Evolutionary conservation across 92 coral and sea anemone genomes (phyloP).

Genomic region (Porites lobata): DNA sequence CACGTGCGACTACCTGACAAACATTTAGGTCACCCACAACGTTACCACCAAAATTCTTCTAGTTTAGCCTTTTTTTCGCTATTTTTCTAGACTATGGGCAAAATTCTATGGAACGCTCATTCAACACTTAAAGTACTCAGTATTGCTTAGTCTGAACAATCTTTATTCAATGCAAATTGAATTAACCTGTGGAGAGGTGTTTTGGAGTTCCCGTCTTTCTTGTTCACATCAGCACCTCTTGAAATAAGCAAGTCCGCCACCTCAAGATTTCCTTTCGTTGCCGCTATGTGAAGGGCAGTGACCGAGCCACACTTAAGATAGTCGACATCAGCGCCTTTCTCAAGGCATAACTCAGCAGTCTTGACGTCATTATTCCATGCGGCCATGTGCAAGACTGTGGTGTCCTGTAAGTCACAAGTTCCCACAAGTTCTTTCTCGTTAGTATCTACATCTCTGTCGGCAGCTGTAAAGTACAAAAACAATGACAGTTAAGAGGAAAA

Average conservation of each 20-base stretch:
- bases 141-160: too few species aligned
- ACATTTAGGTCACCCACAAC: too few species aligned
- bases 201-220: slow-evolving; percentile 69
- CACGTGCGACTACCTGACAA: too few species aligned
- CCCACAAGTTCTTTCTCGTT: slow-evolving; percentile 14
- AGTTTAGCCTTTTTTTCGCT: not conserved
- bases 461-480: not conserved
- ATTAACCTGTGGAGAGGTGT: slow-evolving; percentile 77
- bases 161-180: too few species aligned
- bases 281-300: slow-evolving; percentile 77
- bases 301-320: slow-evolving; percentile 19
- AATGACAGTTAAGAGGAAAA: not conserved
- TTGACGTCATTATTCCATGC: slow-evolving; percentile 58
- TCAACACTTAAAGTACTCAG: too few species aligned
- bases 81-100: too few species aligned
- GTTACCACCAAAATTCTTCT: too few species aligned
- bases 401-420: slow-evolving; percentile 56
- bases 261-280: slow-evolving; percentile 64
- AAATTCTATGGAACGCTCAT: too few species aligned
- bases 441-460: slow-evolving; percentile 33
- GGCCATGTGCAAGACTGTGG: slow-evolving; percentile 70
- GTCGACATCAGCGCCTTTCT: slow-evolving; percentile 70
- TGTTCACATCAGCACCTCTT: slow-evolving; percentile 62
- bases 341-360: slow-evolving; percentile 57
- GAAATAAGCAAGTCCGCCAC: slow-evolving; percentile 60